Base-by-base conservation (phyloP, 2,888 invertebrate genomes). In the Allygus modestus region DNA sequence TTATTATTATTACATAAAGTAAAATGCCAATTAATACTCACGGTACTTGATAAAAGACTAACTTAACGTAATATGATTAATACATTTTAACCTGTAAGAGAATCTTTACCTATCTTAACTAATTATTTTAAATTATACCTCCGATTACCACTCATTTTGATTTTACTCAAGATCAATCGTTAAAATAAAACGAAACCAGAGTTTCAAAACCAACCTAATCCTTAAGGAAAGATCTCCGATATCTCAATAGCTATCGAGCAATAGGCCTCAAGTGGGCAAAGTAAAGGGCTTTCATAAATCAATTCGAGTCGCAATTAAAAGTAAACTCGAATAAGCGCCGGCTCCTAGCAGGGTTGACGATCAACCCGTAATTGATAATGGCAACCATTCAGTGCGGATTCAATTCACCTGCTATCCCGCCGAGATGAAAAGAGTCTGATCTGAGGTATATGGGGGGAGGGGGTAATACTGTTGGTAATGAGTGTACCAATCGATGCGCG, bases 271-370 rank as follows among this genome's bases (percentile, higher is more conserved):
- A 65, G 65, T 7, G 54, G 54, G 17, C 9, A 28, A 28, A 28
- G 65, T 15, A 23, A 15, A 58, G 65, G 31, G 65, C 65, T 65
- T 65, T 65, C 15, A 31, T 17, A 65, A 58, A 58, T 46, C 12
- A 15, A 65, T 65, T 65, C 65, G 65, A 65, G 65, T 65, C 65
- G 28, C 65, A 65, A 65, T 65, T 65, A 65, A 65, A 65, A 65
- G 65, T 65, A 65, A 17, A 65, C 28, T n/a, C 12, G 65, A 31
- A 28, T 28, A 65, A 65, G 31, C 65, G 28, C 2, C 31, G 23
- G 12, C 65, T 65, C 65, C 65, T 58, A 20, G 26, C 12, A 58
- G 58, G n/a, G 65, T 65, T 20, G 54, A 54, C 23, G 46, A 46
- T 46, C 46, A 15, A 12, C 37, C 37, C 12, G 54, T 65, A 51